Percentiles rank a stretch among this genome's conserved stretches.
Evolutionary conservation across 2,797 vertebrate genomes (phyloP).

Genomic region (Coregonus suidteri): DNA sequence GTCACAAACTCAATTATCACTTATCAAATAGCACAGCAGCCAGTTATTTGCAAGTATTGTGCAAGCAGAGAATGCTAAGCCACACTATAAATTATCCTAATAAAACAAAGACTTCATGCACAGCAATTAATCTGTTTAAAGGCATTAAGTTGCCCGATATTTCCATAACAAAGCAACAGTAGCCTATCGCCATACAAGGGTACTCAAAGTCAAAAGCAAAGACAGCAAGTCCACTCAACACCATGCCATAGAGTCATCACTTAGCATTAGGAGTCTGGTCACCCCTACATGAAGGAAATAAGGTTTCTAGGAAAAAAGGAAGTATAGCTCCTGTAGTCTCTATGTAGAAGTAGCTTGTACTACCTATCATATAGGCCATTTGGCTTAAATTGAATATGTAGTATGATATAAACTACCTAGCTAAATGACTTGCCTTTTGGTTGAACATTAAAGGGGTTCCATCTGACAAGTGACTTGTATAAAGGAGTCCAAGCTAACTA

Average conservation of each 20-base stretch:
- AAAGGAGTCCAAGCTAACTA: too few relatives aligned
- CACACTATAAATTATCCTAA: constrained; percentile 72
- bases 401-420: background rate
- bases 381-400: background rate
- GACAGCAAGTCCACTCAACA: background rate
- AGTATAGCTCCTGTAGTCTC: background rate
- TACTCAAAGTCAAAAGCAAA: constrained; percentile 37
- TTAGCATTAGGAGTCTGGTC: background rate
- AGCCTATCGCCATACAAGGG: constrained; percentile 38
- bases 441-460: background rate
- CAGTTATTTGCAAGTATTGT: constrained; percentile 24
- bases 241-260: background rate
- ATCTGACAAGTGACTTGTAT: background rate
- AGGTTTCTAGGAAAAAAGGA: background rate
- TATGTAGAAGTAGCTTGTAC: background rate
- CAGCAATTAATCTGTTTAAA: constrained; percentile 62
- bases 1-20: constrained; percentile 49
- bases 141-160: constrained; percentile 42
- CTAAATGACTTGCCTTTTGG: background rate
- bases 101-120: constrained; percentile 67
- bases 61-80: constrained; percentile 46
- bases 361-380: background rate
- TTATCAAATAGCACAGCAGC: constrained; percentile 27
- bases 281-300: background rate
- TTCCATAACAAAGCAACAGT: constrained; percentile 38